Evolutionary conservation across 2,888 invertebrate species (phyloP).

Genomic region (Oithona nana): DNA sequence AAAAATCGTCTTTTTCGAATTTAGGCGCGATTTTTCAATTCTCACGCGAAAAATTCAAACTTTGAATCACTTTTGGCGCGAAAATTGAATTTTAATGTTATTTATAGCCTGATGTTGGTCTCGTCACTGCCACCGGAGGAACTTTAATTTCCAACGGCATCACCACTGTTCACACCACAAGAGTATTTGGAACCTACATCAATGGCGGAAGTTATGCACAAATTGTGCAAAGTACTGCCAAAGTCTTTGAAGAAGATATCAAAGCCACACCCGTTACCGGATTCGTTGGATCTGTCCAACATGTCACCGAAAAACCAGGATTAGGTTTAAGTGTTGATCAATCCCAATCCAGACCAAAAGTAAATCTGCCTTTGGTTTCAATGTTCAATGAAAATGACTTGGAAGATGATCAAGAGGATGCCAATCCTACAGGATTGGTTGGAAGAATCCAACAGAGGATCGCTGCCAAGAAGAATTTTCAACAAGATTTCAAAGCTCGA

Average conservation of each 20-base stretch:
- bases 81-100: constrained; percentile 25
- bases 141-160: constrained; percentile 60
- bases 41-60: too few species aligned
- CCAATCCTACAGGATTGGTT: neutral
- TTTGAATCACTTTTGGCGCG: too few species aligned
- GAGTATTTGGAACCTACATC: constrained; percentile 70
- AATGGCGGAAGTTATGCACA: constrained; percentile 67
- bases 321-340: constrained; percentile 15
- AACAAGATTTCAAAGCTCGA: constrained; percentile 11
- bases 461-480: neutral
- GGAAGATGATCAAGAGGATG: constrained; percentile 22
- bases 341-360: neutral
- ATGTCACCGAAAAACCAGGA: constrained; percentile 17
- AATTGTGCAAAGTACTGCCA: constrained; percentile 60
- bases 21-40: too few species aligned
- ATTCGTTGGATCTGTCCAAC: constrained; percentile 13
- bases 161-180: constrained; percentile 67
- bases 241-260: constrained; percentile 25
- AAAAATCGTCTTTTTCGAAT: too few species aligned
- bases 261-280: constrained; percentile 14
- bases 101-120: constrained; percentile 34
- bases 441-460: neutral
- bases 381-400: constrained; percentile 34
- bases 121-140: constrained; percentile 64
- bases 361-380: neutral